These are phyloP conservation scores for Coregonus sp. DNA, from an alignment of 2,797 vertebrate genomes.

Conservation along the genomic window DNA sequence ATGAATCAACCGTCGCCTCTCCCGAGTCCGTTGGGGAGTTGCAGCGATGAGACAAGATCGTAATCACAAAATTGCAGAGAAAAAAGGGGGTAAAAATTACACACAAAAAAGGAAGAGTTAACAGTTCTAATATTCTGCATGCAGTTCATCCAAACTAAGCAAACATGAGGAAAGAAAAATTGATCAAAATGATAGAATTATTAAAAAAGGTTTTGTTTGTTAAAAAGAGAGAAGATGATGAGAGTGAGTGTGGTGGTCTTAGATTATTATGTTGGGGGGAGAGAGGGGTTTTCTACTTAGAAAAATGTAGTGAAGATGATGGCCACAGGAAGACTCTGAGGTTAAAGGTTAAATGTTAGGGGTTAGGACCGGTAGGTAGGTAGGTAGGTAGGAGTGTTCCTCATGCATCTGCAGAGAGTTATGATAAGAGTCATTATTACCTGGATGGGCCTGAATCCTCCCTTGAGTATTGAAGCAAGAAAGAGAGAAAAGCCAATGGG, in stretches of 20 bases:
- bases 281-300: conserved; percentile 5
- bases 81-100: not conserved
- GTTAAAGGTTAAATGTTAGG: conserved; percentile 29
- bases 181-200: not conserved
- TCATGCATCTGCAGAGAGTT: conserved; percentile 72
- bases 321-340: not conserved
- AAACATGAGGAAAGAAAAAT: not conserved
- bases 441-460: conserved; percentile 99
- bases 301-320: conserved; percentile 15
- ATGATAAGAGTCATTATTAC: conserved; percentile 69
- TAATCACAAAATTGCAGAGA: no score
- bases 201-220: conserved; percentile 13
- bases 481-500: conserved; percentile 96
- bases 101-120: not conserved
- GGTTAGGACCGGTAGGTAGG: conserved; percentile 37
- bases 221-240: not conserved
- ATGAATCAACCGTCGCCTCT: no score
- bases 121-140: conserved; percentile 50
- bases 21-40: no score
- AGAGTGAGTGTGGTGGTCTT: not conserved
- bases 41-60: no score
- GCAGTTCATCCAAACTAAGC: conserved; percentile 45
- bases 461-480: conserved; percentile 96
- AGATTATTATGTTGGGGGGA: not conserved
- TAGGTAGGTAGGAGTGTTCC: conserved; percentile 36